phyloP scores from a whole-genome alignment of 2,797 vertebrate species.

The Enteromius anoplus region DNA sequence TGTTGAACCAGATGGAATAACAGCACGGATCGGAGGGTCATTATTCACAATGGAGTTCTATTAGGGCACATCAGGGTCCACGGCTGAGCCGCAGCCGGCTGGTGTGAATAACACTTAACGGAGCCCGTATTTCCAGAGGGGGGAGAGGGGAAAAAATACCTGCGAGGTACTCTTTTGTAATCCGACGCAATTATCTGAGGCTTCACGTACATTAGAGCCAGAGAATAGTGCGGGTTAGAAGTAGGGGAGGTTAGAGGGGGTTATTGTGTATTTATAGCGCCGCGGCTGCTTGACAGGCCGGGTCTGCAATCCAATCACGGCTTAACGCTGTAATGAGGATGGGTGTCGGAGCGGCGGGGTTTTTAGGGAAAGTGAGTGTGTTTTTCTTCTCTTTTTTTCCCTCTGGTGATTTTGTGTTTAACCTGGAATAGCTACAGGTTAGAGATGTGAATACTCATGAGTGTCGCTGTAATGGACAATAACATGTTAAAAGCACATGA shows the following conservation, averaged over 20 bases:
- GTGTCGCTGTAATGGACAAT: constrained; percentile 48
- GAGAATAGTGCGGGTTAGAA: constrained; percentile 64
- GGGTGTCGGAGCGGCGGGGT: constrained; percentile 42
- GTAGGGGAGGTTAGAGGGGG: constrained; percentile 54
- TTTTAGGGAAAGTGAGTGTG: constrained; percentile 58
- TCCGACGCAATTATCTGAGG: constrained; percentile 74
- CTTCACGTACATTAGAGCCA: constrained; percentile 77
- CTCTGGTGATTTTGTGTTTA: constrained; percentile 56
- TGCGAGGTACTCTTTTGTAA: constrained; percentile 67
- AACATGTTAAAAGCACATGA: constrained; percentile 55
- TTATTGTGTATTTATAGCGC: constrained; percentile 60
- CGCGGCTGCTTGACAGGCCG: constrained; percentile 53
- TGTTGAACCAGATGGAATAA: constrained; percentile 73
- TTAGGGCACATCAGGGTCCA: constrained; percentile 60
- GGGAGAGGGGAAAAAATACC: constrained; percentile 62
- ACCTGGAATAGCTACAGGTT: constrained; percentile 53
- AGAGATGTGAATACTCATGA: constrained; percentile 37
- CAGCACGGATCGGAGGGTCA: constrained; percentile 71
- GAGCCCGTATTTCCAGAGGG: constrained; percentile 66
- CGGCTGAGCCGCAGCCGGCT: constrained; percentile 25
- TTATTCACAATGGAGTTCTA: constrained; percentile 75
- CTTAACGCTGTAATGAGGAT: constrained; percentile 57
- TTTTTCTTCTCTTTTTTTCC: constrained; percentile 43
- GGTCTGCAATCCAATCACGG: constrained; percentile 58
- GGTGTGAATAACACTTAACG: constrained; percentile 76